These are phyloP conservation scores for Camponotus pennsylvanicus DNA, from an alignment of 1,140 invertebrate genomes.

Conservation along the genomic window DNA sequence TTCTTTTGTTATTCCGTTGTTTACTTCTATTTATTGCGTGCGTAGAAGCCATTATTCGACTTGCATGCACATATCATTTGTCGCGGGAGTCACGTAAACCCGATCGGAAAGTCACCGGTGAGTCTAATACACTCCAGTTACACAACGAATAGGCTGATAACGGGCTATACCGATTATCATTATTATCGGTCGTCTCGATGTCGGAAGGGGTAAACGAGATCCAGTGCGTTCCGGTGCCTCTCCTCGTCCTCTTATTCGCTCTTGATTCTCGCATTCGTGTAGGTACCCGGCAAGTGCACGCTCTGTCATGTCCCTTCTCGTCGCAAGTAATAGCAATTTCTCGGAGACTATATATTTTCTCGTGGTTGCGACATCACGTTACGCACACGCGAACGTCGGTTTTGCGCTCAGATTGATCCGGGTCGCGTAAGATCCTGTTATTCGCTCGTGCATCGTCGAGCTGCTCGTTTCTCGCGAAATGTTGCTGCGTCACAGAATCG, in stretches of 20 bases:
- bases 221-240: not conserved
- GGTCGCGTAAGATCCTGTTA: not conserved
- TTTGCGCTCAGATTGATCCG: not conserved
- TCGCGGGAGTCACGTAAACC: too few species aligned
- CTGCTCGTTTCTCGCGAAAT: not conserved
- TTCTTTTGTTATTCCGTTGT: not conserved
- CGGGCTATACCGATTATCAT: not conserved
- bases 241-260: not conserved
- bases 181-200: not conserved
- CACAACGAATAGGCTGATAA: not conserved
- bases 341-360: not conserved
- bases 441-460: not conserved
- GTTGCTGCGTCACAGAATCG: slow-evolving; percentile 23
- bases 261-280: not conserved
- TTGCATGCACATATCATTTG: too few species aligned
- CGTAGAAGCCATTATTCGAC: too few species aligned
- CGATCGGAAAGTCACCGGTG: not conserved
- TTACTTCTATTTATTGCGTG: not conserved
- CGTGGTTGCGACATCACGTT: too few species aligned
- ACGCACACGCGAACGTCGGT: too few species aligned
- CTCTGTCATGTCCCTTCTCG: slow-evolving; percentile 2
- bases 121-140: too few species aligned
- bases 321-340: slow-evolving; percentile 31
- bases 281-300: not conserved
- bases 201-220: not conserved